These are phyloP conservation scores for Sebastes fasciatus DNA, from an alignment of 2,113 vertebrate species.

Conservation along the genomic window DNA sequence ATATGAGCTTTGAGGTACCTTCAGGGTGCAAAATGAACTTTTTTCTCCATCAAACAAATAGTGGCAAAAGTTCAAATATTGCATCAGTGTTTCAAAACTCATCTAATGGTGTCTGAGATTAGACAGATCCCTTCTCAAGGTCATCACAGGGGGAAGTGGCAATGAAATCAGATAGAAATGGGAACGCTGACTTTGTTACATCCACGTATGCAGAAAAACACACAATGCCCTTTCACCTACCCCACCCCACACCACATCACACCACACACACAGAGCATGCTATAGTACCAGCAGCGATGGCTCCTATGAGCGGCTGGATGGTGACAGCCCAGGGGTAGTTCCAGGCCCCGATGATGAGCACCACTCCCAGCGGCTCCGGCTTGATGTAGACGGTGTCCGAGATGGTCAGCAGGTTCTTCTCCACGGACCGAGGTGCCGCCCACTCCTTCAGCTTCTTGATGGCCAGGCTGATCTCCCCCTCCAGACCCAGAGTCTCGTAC, in stretches of 20 bases:
- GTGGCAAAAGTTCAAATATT: neutral
- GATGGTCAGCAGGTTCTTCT: constrained; percentile 86
- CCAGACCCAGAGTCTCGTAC: constrained; percentile 85
- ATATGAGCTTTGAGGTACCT: neutral
- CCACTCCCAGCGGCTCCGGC: constrained; percentile 90
- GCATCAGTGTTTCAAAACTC: neutral
- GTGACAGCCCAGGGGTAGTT: constrained; percentile 92
- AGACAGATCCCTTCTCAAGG: neutral
- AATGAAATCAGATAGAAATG: constrained; percentile 7
- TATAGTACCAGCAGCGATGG: constrained; percentile 91
- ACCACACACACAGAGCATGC: constrained; percentile 13
- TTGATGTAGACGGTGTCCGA: constrained; percentile 87
- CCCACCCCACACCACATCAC: neutral
- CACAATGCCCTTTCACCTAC: constrained; percentile 18
- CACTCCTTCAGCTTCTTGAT: constrained; percentile 87
- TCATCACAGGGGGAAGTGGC: neutral
- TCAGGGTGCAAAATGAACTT: neutral
- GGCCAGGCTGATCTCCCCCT: constrained; percentile 83
- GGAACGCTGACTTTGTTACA: constrained; percentile 28
- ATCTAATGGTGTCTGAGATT: neutral
- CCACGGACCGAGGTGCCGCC: constrained; percentile 84
- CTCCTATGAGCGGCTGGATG: constrained; percentile 90
- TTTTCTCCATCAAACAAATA: neutral
- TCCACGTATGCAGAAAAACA: neutral
- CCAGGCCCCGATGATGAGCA: constrained; percentile 94